phyloP scores from a whole-genome alignment of 2,797 vertebrate species.

The Poecilia gillii region DNA sequence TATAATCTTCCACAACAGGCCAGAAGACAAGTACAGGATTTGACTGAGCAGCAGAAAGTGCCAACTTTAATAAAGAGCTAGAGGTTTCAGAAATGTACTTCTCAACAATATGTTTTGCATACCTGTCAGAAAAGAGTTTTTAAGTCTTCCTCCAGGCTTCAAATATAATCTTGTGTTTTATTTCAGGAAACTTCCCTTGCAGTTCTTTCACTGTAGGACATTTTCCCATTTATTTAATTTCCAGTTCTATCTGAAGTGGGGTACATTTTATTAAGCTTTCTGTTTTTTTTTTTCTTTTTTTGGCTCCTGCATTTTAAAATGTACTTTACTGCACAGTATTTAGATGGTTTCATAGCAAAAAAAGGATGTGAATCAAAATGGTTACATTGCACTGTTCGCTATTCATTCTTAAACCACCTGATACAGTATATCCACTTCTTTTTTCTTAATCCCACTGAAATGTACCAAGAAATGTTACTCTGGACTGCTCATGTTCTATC shows the following conservation, averaged over 20 bases:
- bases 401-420: neutral
- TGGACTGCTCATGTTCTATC: conserved; percentile 1
- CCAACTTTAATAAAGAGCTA: neutral
- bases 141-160: neutral
- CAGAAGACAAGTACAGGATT: neutral
- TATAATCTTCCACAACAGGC: neutral
- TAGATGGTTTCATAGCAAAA: neutral
- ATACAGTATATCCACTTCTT: neutral
- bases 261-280: conserved; percentile 4
- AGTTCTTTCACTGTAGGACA: conserved; percentile 14
- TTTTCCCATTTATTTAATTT: conserved; percentile 20
- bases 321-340: neutral
- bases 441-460: neutral
- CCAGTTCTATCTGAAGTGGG: conserved; percentile 15
- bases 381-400: neutral
- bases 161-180: conserved; percentile 10
- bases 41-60: neutral
- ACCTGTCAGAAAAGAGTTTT: neutral
- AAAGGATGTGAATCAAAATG: neutral
- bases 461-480: neutral
- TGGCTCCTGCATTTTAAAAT: neutral
- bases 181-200: neutral
- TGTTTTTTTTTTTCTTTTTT: neutral
- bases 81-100: neutral
- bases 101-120: neutral